A percentile compares a stretch with the other conserved stretches of the same genome.
These are phyloP conservation scores for Phataginus tetradactyla DNA, from an alignment of 2,797 vertebrate genomes.

Conservation along the genomic window DNA sequence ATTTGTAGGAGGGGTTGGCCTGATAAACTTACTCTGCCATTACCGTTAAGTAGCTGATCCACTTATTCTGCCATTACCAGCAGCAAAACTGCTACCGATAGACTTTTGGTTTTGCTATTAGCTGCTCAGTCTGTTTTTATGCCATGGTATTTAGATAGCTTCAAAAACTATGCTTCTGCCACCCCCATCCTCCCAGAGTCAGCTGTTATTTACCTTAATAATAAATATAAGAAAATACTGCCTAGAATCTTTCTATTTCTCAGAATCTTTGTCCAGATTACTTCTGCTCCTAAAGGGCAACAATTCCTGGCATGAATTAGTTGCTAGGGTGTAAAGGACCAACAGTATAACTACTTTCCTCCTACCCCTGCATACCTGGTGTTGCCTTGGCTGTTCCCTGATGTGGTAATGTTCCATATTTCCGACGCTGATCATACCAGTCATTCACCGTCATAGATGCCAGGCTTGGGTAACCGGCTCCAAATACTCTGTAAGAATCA, in stretches of 20 bases:
- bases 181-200: background rate
- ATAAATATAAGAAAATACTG: constrained; percentile 24
- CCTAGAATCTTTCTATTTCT: background rate
- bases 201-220: constrained; percentile 20
- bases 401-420: constrained; percentile 87
- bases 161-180: background rate
- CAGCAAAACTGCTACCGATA: background rate
- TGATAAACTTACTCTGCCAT: constrained; percentile 3
- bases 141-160: constrained; percentile 25
- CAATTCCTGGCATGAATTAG: constrained; percentile 9
- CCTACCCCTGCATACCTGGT: constrained; percentile 81
- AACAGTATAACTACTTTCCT: background rate
- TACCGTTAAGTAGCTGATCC: background rate
- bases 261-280: background rate
- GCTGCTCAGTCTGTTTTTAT: constrained; percentile 11
- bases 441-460: constrained; percentile 96
- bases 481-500: constrained; percentile 91
- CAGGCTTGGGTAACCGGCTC: constrained; percentile 95
- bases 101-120: constrained; percentile 26
- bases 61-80: background rate
- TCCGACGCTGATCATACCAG: constrained; percentile 95
- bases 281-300: background rate
- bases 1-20: background rate
- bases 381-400: constrained; percentile 85
- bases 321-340: background rate